Base-by-base conservation (phyloP, 2,888 invertebrate species). In the Ischnus inquisitorius region DNA sequence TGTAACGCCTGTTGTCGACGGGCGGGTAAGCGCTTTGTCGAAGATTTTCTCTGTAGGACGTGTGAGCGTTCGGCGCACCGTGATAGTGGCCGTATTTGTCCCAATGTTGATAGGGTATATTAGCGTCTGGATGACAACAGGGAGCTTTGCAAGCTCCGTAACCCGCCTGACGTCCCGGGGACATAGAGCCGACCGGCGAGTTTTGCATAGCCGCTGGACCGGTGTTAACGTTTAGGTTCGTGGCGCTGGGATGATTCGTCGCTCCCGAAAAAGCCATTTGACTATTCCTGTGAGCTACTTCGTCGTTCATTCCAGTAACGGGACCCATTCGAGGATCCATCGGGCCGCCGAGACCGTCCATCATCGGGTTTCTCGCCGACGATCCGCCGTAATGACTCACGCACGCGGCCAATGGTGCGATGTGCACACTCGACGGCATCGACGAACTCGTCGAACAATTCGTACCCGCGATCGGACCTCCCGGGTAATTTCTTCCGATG, bases 111-210 rank as follows among this genome's bases (percentile, higher is more conserved):
- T 92, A 92, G 48, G 83, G 81, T 60, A 91, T 83, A 43, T 87
- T 91, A 4, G 89, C 79, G 54, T 91, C 92, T 1, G 89, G 87
- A 81, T 90, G 90, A 69, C 93, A 93, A 51, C 93, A 93, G 3
- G 89, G 84, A n/a, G 90, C 92, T 69, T 93, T 93, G 48, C 93
- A 93, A 1, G 91, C 81, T 5, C 87, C 82, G 65, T 86, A 88
- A 43, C 86, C 72, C 3, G 85, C 87, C 74, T 89, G 88, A 60
- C 91, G 89, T 16, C 83, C 87, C 3, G 89, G 86, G 6, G 87
- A 85, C 60, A 86, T 84, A 0, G 88, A 85, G 12, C 86, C 86
- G 14, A 83, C 79, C 16, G 86, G 81, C 2, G 86, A 84, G 69
- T 79, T 88, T 65, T 88, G 88, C 2, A 87, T 80, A 0, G 76